Conservation (phyloP, 1,140 invertebrate species). For the Listronotus oregonensis region DNA sequence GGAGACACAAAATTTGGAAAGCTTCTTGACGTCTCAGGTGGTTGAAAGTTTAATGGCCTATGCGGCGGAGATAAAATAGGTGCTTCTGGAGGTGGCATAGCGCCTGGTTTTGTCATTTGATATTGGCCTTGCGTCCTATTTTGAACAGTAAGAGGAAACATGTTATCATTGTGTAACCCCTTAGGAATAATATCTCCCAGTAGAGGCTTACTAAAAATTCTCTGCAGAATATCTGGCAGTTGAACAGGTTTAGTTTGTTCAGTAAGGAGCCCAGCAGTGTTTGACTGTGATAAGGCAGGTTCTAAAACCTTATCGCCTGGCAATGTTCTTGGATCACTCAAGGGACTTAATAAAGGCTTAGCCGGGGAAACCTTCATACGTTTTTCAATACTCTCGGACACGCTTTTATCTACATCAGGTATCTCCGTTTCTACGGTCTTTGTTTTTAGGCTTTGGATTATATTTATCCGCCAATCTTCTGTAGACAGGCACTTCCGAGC, state of each 20-base stretch:
- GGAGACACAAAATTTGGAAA: constrained; percentile 11
- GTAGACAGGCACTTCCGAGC: constrained; percentile 14
- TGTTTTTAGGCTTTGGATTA: constrained; percentile 46
- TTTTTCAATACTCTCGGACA: constrained; percentile 39
- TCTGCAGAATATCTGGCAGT: constrained; percentile 34
- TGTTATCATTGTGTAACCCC: not conserved
- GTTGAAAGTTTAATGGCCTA: constrained; percentile 9
- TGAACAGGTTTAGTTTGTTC: constrained; percentile 13
- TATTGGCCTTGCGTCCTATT: not conserved
- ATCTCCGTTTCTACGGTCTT: constrained; percentile 15
- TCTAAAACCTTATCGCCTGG: constrained; percentile 9
- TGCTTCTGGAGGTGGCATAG: not conserved
- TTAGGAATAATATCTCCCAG: constrained; percentile 14
- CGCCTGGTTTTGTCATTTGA: constrained; percentile 5
- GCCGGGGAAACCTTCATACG: constrained; percentile 39
- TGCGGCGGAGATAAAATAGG: not conserved
- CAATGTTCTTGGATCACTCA: constrained; percentile 16
- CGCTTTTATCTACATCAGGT: constrained; percentile 33
- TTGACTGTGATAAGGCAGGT: not conserved
- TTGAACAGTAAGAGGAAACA: not conserved
- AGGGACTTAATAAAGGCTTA: constrained; percentile 15
- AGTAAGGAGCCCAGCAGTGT: not conserved
- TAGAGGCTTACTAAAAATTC: constrained; percentile 33
- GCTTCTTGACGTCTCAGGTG: not conserved
- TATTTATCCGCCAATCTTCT: constrained; percentile 52